Evolutionary conservation across 2,888 invertebrate genomes (phyloP), one percentile per base, ranked within the genome.

Genomic region (Hirtodrosophila alboralis): DNA sequence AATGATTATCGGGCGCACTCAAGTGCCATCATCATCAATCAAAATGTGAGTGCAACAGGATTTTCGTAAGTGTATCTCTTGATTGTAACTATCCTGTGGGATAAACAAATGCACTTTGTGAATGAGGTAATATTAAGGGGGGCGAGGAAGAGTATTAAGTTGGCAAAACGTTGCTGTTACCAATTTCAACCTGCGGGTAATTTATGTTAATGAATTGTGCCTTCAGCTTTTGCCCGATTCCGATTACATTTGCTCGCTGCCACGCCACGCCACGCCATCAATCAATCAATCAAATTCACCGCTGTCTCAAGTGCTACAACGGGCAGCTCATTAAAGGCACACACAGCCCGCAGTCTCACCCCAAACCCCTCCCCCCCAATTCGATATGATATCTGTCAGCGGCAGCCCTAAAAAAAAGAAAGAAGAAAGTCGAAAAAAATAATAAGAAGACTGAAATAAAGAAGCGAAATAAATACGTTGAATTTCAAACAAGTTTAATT

Each of bases 151-250:
- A n/a, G n/a, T n/a, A n/a, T n/a, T n/a, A n/a, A n/a, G n/a, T n/a
- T n/a, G n/a, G n/a, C n/a, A n/a, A n/a, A n/a, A n/a, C 21, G 14
- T 30, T 31, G 23, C 21, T 13, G 12, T 21, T 45, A 6, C 8
- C 40, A 21, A 51, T 9, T 16, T 7, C 8, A 3, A 26, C 23
- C 43, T 67, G 73, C 60, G 69, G 48, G 58, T 83, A 78, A 75
- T 78, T 77, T 83, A 78, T 78, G 77, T 47, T 83, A 79, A 78
- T 78, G 69, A 79, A 79, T 69, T 57, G n/a, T n/a, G 79, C 47
- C 49, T 44, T 13, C 33, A 18, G 47, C 33, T 33, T 58, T 40
- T 37, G n/a, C n/a, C 45, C 41, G 36, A 27, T 59, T 47, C 48
- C 53, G 57, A 54, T 49, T 57, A 33, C 54, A 54, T 56, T 63